Evolutionary conservation across 2,113 vertebrate genomes (phyloP), one percentile per base, ranked within the genome.

Genomic region (Propithecus coquereli): DNA sequence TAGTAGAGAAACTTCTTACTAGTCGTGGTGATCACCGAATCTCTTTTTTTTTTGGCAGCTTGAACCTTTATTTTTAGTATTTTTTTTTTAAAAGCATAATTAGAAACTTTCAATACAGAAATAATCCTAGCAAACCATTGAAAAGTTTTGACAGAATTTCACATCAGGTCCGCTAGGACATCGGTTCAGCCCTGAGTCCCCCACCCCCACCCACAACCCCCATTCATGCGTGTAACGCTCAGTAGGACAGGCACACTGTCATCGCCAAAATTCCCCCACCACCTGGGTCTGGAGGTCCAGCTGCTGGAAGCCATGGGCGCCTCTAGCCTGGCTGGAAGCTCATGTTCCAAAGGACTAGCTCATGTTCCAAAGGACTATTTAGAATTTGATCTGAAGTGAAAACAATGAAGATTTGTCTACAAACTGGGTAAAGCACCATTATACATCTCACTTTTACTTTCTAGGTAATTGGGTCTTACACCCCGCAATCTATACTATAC

Each of bases 11-110:
- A 45, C 22, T 8, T 40, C 32, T 84, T 40, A 23, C 18, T 43
- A 7, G 45, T 34, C 13, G 20, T 74, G 6, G 37, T 86, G 3
- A 14, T 16, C 40, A 43, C 50, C 18, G 40, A 7, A 71, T 11
- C 73, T 94, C 40, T 43, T 43, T 43, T 43, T 43, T 43, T 43
- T 94, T 96, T 98, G 98, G 98, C 98, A 99, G 98, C 98, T 98
- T 98, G 98, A 98, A 98, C 98, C 98, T 99, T 99, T 99, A 99
- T 99, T 99, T 99, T 99, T 98, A 99, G 98, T 98, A 98, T 97
- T 98, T 98, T 63, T 98, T 97, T 99, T 99, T 98, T 98, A 98
- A 99, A 99, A 99, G 98, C 98, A 98, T 98, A 98, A 98, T 99
- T 99, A 99, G 98, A 99, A 99, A 99, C 98, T 98, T 98, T 97